phyloP scores from a whole-genome alignment of 1,140 invertebrate genomes.

The Drosophila pachea region DNA sequence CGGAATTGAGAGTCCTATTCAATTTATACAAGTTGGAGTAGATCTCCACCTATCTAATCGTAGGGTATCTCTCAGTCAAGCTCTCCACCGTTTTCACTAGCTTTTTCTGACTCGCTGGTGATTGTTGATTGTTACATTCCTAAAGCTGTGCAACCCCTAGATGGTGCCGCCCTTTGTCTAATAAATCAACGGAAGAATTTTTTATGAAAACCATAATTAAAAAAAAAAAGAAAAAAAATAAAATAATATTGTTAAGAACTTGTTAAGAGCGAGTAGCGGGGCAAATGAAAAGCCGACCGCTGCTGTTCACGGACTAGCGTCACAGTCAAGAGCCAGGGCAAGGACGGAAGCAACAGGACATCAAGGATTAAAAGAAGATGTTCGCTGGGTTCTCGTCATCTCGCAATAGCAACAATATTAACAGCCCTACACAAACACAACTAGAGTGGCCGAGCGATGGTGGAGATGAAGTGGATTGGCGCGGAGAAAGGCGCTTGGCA shows the following conservation, averaged over 20 bases:
- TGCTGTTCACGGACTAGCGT: conserved; percentile 45
- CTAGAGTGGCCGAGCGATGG: conserved; percentile 13
- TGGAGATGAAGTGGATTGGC: conserved; percentile 36
- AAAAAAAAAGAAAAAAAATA: conserved; percentile 54
- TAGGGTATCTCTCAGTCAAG: not conserved
- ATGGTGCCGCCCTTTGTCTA: conserved; percentile 30
- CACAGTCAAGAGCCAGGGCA: conserved; percentile 29
- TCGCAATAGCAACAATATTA: conserved; percentile 69
- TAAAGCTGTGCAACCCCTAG: conserved; percentile 11
- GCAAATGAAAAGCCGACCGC: conserved; percentile 25
- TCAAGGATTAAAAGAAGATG: conserved; percentile 73
- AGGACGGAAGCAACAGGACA: conserved; percentile 63
- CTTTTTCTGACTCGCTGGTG: not conserved
- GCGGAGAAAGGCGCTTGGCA: conserved; percentile 49
- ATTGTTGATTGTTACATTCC: conserved; percentile 20
- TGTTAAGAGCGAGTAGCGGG: conserved; percentile 37
- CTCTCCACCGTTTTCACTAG: not conserved
- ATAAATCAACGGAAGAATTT: conserved; percentile 71
- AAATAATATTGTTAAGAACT: conserved; percentile 66
- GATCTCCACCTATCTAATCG: too few species aligned
- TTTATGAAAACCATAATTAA: conserved; percentile 74
- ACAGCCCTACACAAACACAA: conserved; percentile 25
- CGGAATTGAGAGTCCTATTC: too few species aligned
- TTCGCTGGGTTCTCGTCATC: conserved; percentile 44
- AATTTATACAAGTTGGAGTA: too few species aligned